phyloP scores from a whole-genome alignment of 2,888 invertebrate genomes.

The Actias luna region DNA sequence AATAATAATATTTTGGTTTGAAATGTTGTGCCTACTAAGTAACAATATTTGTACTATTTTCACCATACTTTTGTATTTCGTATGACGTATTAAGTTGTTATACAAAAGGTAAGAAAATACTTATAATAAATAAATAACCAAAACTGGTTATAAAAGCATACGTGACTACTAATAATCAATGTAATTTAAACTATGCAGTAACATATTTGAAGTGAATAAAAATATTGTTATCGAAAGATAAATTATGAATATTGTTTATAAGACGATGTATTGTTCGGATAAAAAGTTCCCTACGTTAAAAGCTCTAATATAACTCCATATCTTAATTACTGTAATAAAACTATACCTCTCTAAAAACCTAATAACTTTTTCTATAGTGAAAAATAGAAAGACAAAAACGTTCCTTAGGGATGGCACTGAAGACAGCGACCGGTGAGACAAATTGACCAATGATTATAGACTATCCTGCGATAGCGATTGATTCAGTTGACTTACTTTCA shows the following conservation, averaged over 20 bases:
- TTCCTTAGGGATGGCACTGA: slow-evolving; percentile 54
- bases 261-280: slow-evolving; percentile 44
- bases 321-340: slow-evolving; percentile 78
- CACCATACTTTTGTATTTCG: no score
- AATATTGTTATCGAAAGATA: slow-evolving; percentile 23
- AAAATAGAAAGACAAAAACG: slow-evolving; percentile 66
- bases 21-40: no score
- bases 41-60: no score
- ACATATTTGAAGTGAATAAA: slow-evolving; percentile 20
- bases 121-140: neutral
- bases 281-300: slow-evolving; percentile 59
- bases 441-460: slow-evolving; percentile 67
- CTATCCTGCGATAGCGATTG: slow-evolving; percentile 50
- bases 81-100: no score
- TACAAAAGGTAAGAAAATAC: no score
- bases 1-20: no score
- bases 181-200: neutral
- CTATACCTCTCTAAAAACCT: slow-evolving; percentile 66
- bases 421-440: slow-evolving; percentile 53
- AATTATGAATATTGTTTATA: slow-evolving; percentile 44
- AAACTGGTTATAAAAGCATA: neutral
- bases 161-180: neutral
- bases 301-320: slow-evolving; percentile 68
- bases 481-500: slow-evolving; percentile 41
- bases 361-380: slow-evolving; percentile 66